A percentile compares a stretch with the other conserved stretches of the same genome.
phyloP scores from a whole-genome alignment of 2,888 invertebrate species.

The Hyposoter dolosus region DNA sequence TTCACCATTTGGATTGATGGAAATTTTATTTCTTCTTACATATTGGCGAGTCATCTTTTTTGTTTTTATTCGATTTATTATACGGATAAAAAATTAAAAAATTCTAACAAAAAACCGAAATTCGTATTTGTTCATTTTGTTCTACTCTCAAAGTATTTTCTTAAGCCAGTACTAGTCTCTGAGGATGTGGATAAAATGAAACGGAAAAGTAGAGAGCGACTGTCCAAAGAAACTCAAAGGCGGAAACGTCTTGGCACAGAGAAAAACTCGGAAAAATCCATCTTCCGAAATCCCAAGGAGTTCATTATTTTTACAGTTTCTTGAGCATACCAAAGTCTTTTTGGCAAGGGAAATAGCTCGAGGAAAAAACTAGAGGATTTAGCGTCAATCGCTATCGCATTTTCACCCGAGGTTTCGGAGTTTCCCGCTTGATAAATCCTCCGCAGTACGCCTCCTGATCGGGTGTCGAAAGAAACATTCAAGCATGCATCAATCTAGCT shows the following conservation, averaged over 20 bases:
- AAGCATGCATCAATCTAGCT: background rate
- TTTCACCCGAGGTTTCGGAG: slow-evolving; percentile 21
- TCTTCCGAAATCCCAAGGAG: background rate
- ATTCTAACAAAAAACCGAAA: background rate
- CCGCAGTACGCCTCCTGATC: slow-evolving; percentile 8
- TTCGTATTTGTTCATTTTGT: background rate
- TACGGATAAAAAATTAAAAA: too few relatives aligned
- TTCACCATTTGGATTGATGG: too few relatives aligned
- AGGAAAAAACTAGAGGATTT: slow-evolving; percentile 14
- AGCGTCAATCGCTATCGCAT: slow-evolving; percentile 15
- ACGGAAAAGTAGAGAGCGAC: background rate
- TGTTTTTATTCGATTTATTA: too few relatives aligned
- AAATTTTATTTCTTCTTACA: too few relatives aligned
- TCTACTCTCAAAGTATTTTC: background rate
- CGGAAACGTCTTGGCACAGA: background rate
- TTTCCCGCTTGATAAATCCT: slow-evolving; percentile 29
- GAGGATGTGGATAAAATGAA: background rate
- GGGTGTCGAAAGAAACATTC: slow-evolving; percentile 11
- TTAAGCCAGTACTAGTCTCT: background rate
- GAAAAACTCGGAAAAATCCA: slow-evolving; percentile 15
- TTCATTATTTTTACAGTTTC: slow-evolving; percentile 18
- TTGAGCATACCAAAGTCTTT: background rate
- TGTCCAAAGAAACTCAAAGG: background rate
- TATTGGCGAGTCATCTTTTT: too few relatives aligned
- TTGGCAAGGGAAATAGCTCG: background rate